Evolutionary conservation across 35 echinoderm and acorn worm species (phyloP).

Genomic region (Lytechinus pictus): DNA sequence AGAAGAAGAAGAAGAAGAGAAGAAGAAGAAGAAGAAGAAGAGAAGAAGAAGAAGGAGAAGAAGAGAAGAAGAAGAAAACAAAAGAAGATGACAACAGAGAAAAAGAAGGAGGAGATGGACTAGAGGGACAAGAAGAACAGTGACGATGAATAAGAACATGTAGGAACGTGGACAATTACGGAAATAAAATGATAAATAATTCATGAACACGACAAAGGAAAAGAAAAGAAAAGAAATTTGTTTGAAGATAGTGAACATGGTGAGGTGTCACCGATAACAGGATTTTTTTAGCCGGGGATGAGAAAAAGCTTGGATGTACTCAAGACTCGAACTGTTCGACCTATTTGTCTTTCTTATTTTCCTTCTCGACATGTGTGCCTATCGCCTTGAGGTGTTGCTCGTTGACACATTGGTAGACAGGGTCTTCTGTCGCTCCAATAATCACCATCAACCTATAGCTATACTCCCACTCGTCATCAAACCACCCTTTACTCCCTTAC

Average conservation of each 20-base stretch:
- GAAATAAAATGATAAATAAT: too few species aligned
- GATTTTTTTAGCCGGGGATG: too few species aligned
- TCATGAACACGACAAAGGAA: too few species aligned
- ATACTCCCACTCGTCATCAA: neutral
- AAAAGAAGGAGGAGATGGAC: too few species aligned
- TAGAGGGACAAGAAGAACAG: too few species aligned
- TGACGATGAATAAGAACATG: too few species aligned
- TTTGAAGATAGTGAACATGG: too few species aligned
- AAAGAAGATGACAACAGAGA: too few species aligned
- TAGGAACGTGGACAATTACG: too few species aligned
- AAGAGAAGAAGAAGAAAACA: neutral
- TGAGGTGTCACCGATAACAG: too few species aligned
- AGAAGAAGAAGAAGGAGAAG: neutral
- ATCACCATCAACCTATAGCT: neutral
- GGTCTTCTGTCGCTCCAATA: neutral
- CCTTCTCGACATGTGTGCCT: neutral
- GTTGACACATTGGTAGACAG: neutral
- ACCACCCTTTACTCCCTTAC: neutral
- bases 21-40: neutral
- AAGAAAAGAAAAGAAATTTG: too few species aligned
- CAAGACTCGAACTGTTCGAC: neutral
- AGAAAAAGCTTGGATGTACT: neutral
- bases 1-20: neutral
- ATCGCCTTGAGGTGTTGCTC: neutral
- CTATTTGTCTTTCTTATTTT: constrained; percentile 13